Percentiles rank a stretch among this genome's conserved stretches.
These are phyloP conservation scores for Chloroceryle inda DNA, from an alignment of 2,797 vertebrate genomes.

Conservation along the genomic window DNA sequence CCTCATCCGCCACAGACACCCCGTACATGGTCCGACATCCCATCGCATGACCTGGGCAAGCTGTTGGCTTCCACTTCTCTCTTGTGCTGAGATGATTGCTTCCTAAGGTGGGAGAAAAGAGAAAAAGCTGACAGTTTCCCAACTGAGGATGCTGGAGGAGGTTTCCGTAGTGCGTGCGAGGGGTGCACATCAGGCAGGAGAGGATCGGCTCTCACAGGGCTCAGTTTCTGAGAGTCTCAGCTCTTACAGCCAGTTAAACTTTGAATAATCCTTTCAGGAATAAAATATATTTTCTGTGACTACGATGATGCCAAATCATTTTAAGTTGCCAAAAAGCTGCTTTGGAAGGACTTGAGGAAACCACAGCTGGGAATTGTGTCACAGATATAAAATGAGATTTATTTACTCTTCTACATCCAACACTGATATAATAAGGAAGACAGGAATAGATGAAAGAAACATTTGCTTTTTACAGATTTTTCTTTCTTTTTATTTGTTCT, in stretches of 20 bases:
- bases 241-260: conserved; percentile 60
- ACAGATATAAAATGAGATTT: conserved; percentile 72
- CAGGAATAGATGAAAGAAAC: conserved; percentile 56
- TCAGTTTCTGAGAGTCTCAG: not conserved
- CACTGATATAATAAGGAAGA: conserved; percentile 60
- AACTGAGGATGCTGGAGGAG: not conserved
- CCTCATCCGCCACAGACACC: not conserved
- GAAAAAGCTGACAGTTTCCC: not conserved
- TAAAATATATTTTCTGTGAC: conserved; percentile 70
- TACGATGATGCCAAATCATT: conserved; percentile 63
- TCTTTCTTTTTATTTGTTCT: not conserved
- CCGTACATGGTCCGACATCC: not conserved
- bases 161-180: not conserved
- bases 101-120: not conserved
- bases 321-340: conserved; percentile 62
- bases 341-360: conserved; percentile 69
- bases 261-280: conserved; percentile 72
- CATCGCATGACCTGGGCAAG: not conserved
- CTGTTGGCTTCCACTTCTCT: not conserved
- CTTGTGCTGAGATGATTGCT: not conserved
- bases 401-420: conserved; percentile 62
- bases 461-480: conserved; percentile 1
- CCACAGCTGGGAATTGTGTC: conserved; percentile 72
- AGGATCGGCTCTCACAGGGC: not conserved
- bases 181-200: not conserved